Base-by-base conservation (phyloP, 2,113 vertebrate genomes). In the Tapirus terrestris region DNA sequence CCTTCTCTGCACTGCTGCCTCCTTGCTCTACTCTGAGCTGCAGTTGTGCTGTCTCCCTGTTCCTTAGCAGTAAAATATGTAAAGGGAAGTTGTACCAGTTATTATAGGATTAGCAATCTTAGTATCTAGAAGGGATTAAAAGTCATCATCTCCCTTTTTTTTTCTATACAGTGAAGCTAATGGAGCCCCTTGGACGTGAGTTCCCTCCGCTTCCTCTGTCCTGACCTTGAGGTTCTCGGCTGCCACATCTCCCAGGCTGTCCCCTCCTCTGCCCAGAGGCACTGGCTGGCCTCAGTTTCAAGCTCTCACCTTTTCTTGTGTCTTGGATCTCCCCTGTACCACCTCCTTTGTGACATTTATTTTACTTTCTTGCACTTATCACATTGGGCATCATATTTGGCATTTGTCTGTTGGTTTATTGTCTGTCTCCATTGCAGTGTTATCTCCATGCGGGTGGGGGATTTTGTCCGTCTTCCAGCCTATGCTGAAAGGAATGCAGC, bases 201-300 rank as follows among this genome's bases (percentile, higher is more conserved):
- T 53, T 58, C 14, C 14, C 2, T 87, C 14, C 13, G 1, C 45
- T 58, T 8, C 27, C 3, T 36, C n/a, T 17, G 12, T 39, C 27
- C 21, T 21, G 16, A 3, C 56, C 6, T 75, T 70, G 81, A 27
- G 65, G 12, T 27, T n/a, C 29, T 65, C 80, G 14, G 39, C 31
- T 20, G 5, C 48, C 1, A 0, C 4, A 1, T 3, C 36, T 29
- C 7, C 56, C 8, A 2, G 20, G 27, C 45, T 13, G 21, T 53
- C 23, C 27, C 18, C 20, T 25, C 45, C 18, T 39, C n/a, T 58
- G 84, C n/a, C 60, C 31, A 7, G 48, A 61, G 65, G 43, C 2
- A 17, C 27, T 39, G 27, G 29, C 21, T 13, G 17, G 18, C n/a
- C 83, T 53, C 51, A 5, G 20, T 13, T n/a, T 25, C 36, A 58